Base-by-base conservation (phyloP, 2,888 invertebrate genomes). In the Oscheius sp. region DNA sequence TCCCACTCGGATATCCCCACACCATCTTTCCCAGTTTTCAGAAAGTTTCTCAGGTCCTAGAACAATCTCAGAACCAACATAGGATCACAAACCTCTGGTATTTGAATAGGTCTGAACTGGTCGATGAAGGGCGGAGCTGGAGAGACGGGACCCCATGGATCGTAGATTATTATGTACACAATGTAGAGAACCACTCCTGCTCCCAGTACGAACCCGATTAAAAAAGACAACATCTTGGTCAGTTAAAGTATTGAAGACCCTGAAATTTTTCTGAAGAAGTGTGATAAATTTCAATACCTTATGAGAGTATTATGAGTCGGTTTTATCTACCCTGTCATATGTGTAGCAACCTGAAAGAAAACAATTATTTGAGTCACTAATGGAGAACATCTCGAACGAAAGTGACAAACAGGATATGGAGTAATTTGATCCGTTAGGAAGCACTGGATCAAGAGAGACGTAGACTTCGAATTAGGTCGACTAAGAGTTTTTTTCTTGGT, bases 11-110 rank as follows among this genome's bases (percentile, higher is more conserved):
- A 85, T 10, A 83, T 78, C 3, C 84, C 83, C 73, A 80, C 79
- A n/a, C 86, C 88, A 76, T 86, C 86, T 55, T 86, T 81, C n/a
- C 83, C 83, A 4, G 86, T 83, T 35, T 82, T 81, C 33, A 87
- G 78, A 71, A 87, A 87, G 7, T 70, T 71, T 13, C 82, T 78
- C 3, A 87, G 78, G 50, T 87, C 86, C 86, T 86, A 51, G 70
- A 82, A 63, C 11, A 4, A 42, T 33, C n/a, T 37, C 11, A 7
- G 42, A 47, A n/a, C 10, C 13, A 59, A 48, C 50, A 59, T 37
- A 29, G 47, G 51, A 65, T 63, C 55, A 70, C 74, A 53, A 32
- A 85, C 84, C 65, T 80, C 82, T 10, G 86, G 86, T 13, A 86
- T 82, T 70, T 82, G 78, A 10, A 82, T 73, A 5, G 85, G 85